Evolutionary conservation across 2,113 vertebrate genomes (phyloP), one percentile per base, ranked within the genome.

Genomic region (Myiozetetes cayanensis): DNA sequence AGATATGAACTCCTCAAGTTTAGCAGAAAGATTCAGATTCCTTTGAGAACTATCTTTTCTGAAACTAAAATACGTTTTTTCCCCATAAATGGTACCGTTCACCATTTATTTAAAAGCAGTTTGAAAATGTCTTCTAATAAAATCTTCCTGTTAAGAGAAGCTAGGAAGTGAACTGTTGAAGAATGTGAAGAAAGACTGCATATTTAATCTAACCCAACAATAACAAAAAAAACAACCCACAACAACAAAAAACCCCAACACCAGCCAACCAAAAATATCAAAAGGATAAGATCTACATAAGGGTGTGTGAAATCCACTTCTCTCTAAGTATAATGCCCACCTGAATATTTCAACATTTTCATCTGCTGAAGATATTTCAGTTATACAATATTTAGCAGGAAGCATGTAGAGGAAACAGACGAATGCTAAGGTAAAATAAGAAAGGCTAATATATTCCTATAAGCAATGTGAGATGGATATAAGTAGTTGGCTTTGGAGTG

Each of bases 401-500:
- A 83, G 28, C 24, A 87, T n/a, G 31, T 37, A 16, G 53, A 70
- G 11, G n/a, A 94, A 93, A 66, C 66, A 85, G 84, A 91, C 78
- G 37, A 87, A 85, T 61, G 12, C 19, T 89, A 37, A 14, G 23
- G 33, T 89, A 85, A 94, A 92, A 87, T 41, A 91, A 91, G 73
- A 95, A 93, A 79, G 27, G 30, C 46, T 86, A 90, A 93, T 84
- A 75, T 78, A 92, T 87, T 93, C 56, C 44, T 85, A 53, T 73
- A 85, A 83, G 75, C 33, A 95, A 24, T 58, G 70, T 33, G 37
- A 93, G 55, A 89, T 79, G 31, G 6, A 75, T 92, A 35, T 65
- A 85, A 95, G 89, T 37, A 89, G 49, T 20, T 78, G 47, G 56
- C 49, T 94, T 89, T 81, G 58, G 53, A 79, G 49, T 62, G 53